Conservation (phyloP, 2,888 invertebrate genomes). For the Drosophila nigricruria region DNA sequence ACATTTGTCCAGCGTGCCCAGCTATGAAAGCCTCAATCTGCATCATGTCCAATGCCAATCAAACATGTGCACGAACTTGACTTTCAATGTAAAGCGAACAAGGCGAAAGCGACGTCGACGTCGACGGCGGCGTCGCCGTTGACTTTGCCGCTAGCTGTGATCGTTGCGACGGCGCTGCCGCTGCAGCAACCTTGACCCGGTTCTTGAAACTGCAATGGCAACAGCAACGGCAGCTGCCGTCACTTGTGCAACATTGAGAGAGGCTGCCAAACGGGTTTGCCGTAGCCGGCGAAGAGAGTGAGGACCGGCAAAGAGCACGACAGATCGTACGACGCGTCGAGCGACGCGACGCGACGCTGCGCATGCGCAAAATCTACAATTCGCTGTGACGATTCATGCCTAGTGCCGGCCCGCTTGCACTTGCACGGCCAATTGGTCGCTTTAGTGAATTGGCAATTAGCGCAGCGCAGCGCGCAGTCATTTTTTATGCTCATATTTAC, state of each 20-base stretch:
- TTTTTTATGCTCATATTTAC: conserved; percentile 56
- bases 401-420: conserved; percentile 36
- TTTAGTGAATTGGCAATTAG: conserved; percentile 63
- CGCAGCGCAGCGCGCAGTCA: conserved; percentile 30
- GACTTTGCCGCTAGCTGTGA: conserved; percentile 65
- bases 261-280: conserved; percentile 70
- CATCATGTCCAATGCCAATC: conserved; percentile 70
- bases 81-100: conserved; percentile 80
- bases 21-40: conserved; percentile 17
- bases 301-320: conserved; percentile 3
- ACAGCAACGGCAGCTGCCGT: conserved; percentile 46
- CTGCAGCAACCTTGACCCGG: conserved; percentile 84
- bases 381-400: conserved; percentile 13
- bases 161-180: conserved; percentile 45
- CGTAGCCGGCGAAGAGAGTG: conserved; percentile 51
- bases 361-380: conserved; percentile 73
- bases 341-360: conserved; percentile 44
- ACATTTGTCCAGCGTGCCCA: conserved; percentile 23
- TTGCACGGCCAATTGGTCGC: conserved; percentile 40
- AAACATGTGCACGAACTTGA: conserved; percentile 79
- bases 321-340: conserved; percentile 18
- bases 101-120: conserved; percentile 69
- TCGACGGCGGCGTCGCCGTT: conserved; percentile 18
- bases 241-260: conserved; percentile 64
- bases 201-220: conserved; percentile 84